Evolutionary conservation across 2,888 invertebrate species (phyloP).

Genomic region (Dendrolimus houi): DNA sequence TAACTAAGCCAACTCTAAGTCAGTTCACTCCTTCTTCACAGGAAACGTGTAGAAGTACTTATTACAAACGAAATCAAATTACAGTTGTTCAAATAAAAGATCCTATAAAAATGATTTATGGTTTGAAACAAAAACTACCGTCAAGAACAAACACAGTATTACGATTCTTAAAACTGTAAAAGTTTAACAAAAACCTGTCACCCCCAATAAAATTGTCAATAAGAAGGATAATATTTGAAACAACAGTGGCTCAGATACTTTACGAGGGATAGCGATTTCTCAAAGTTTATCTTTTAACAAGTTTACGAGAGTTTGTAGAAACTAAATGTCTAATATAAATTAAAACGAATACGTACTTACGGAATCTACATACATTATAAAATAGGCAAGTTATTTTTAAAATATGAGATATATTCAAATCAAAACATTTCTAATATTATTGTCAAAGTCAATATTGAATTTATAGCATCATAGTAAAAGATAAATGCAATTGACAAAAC

Average conservation of each 20-base stretch:
- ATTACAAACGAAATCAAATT: not conserved
- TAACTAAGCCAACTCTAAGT: no score
- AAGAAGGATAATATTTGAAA: slow-evolving; percentile 35
- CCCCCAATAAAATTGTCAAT: slow-evolving; percentile 34
- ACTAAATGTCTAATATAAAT: not conserved
- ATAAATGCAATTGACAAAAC: no score
- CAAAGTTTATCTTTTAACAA: not conserved
- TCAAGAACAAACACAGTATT: slow-evolving; percentile 27
- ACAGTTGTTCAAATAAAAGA: not conserved
- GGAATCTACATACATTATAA: no score
- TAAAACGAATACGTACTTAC: not conserved
- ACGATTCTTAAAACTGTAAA: slow-evolving; percentile 33
- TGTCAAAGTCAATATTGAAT: no score
- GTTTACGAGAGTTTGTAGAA: not conserved
- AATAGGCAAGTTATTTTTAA: no score
- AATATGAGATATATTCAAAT: no score
- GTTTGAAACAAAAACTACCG: slow-evolving; percentile 16
- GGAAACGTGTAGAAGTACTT: no score
- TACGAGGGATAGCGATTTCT: slow-evolving; percentile 42
- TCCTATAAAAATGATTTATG: slow-evolving; percentile 4
- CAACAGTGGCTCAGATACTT: slow-evolving; percentile 46
- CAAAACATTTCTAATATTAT: no score
- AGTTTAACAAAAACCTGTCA: slow-evolving; percentile 33
- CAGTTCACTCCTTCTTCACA: no score
- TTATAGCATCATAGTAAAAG: no score